A percentile compares a stretch with the other conserved stretches of the same genome.
phyloP scores from a whole-genome alignment of 2,888 invertebrate species.

The Ernsta delagoae region DNA sequence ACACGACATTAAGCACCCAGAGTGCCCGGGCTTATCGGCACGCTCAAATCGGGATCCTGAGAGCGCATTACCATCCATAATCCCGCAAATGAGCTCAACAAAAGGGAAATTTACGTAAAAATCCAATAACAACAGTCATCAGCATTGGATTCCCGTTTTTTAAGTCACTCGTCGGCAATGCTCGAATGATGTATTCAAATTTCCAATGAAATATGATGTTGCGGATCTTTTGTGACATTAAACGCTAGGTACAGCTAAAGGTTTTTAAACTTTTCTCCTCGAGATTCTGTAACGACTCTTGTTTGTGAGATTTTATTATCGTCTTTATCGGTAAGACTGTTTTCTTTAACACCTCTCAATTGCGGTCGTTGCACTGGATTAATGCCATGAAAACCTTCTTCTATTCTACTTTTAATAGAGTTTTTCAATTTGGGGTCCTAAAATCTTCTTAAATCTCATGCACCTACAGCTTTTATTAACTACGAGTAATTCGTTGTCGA shows the following conservation, averaged over 20 bases:
- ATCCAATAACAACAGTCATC: slow-evolving; percentile 59
- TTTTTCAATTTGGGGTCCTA: neutral
- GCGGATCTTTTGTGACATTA: slow-evolving; percentile 18
- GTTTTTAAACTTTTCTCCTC: neutral
- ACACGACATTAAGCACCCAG: slow-evolving; percentile 30
- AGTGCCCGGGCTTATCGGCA: slow-evolving; percentile 57
- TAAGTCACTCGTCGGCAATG: slow-evolving; percentile 31
- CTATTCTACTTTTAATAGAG: neutral
- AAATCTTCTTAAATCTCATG: neutral
- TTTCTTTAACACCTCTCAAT: neutral
- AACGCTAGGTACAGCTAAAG: neutral
- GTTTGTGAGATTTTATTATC: neutral
- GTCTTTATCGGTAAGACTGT: neutral
- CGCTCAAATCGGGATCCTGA: slow-evolving; percentile 54
- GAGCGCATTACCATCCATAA: slow-evolving; percentile 64
- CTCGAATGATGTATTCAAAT: slow-evolving; percentile 25
- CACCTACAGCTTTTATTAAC: neutral
- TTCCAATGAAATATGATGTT: slow-evolving; percentile 9
- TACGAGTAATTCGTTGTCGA: neutral
- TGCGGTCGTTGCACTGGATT: neutral
- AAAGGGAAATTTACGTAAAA: slow-evolving; percentile 68
- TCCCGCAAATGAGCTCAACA: slow-evolving; percentile 66
- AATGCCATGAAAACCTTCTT: neutral
- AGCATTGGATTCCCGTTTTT: slow-evolving; percentile 45
- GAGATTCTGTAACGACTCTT: neutral